Conservation (phyloP, 30 jellyfish, hydroid and myxozoan genomes). For the Cassiopea andromeda region DNA sequence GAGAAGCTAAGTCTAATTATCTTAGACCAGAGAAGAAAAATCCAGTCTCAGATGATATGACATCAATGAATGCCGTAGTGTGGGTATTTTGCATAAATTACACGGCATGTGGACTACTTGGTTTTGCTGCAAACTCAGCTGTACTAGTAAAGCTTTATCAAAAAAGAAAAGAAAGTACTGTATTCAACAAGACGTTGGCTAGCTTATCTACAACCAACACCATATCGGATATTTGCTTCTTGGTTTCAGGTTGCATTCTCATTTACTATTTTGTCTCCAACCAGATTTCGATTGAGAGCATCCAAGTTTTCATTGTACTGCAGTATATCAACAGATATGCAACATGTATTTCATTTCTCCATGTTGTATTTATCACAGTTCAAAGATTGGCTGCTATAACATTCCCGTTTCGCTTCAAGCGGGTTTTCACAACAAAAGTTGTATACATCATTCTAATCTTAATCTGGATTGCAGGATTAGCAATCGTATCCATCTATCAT, state of each 20-base stretch:
- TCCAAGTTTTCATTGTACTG: not conserved
- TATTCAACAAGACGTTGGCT: not conserved
- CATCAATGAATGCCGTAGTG: no score
- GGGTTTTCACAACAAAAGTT: not conserved
- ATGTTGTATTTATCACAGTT: constrained; percentile 18
- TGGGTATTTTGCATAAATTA: not conserved
- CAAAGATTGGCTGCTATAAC: constrained; percentile 35
- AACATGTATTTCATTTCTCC: not conserved
- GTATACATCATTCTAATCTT: not conserved
- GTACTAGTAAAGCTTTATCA: not conserved
- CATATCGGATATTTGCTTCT: not conserved
- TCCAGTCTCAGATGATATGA: no score
- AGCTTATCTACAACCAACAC: not conserved
- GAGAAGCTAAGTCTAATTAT: not conserved
- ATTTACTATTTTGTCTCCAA: not conserved
- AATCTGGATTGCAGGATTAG: constrained; percentile 2
- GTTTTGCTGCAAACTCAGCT: not conserved
- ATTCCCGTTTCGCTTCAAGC: constrained; percentile 5
- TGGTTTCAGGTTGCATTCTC: not conserved
- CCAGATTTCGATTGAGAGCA: not conserved
- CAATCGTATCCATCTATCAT: not conserved
- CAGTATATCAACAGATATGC: not conserved
- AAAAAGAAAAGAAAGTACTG: not conserved
- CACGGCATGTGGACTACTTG: not conserved
- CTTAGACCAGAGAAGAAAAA: no score